Percentiles rank a stretch among this genome's conserved stretches.
Conservation (phyloP, 2,888 invertebrate species). For the Himalopsyche anomala region DNA sequence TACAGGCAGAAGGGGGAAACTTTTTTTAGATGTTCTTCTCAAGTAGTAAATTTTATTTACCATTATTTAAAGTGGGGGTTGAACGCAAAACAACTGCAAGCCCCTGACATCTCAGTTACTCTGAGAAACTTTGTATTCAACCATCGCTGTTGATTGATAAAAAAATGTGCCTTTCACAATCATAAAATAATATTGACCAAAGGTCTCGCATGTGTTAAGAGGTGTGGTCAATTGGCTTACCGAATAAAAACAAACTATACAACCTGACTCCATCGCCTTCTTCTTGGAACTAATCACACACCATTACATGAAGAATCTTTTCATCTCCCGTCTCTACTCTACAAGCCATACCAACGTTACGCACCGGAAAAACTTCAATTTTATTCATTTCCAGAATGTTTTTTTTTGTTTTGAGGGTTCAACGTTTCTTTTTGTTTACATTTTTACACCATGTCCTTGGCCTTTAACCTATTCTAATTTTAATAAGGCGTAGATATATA, state of each 20-base stretch:
- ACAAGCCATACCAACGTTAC: background rate
- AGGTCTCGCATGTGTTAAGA: background rate
- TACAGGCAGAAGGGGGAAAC: no score
- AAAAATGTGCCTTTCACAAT: no score
- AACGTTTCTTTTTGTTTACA: background rate
- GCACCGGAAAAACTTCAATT: conserved; percentile 33
- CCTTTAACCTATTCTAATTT: background rate
- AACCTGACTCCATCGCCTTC: background rate
- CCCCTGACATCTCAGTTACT: no score
- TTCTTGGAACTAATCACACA: conserved; percentile 32
- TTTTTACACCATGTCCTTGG: background rate
- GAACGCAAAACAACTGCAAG: no score
- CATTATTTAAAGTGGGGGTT: no score
- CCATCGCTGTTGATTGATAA: no score
- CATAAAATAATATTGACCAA: no score
- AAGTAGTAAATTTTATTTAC: no score
- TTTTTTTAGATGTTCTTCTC: no score
- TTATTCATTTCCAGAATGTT: conserved; percentile 3
- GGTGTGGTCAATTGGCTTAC: conserved; percentile 31
- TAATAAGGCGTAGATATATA: background rate
- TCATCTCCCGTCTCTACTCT: background rate
- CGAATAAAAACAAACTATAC: conserved; percentile 20
- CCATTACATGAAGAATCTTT: background rate
- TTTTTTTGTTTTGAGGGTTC: background rate
- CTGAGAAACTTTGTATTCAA: no score